Evolutionary conservation across 2,113 vertebrate genomes (phyloP), one percentile per base, ranked within the genome.

Genomic region (Naja naja): DNA sequence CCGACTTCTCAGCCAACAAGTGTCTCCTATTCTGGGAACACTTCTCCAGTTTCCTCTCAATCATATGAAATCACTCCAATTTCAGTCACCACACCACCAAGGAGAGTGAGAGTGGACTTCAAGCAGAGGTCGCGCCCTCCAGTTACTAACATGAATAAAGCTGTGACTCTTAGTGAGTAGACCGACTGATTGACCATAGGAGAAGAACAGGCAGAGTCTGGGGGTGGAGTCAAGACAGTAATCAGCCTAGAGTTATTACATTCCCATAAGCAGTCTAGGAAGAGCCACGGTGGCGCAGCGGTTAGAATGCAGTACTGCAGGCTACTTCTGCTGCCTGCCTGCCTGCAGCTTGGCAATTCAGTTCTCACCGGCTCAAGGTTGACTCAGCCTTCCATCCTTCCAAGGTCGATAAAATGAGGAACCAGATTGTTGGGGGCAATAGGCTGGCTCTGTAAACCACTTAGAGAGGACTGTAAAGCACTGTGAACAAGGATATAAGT

Each of bases 141-240:
- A 5, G 55, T 47, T 43, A 58, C 90, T 12, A 91, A 25, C 81
- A 54, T 94, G 90, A 94, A 94, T 45, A 92, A 94, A 91, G 93
- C 91, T 5, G 93, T 94, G 27, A 89, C 93, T 18, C 89, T 94
- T 25, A 91, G 93, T 94, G 25, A 94, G 90, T 91, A 85, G 39
- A 25, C 2, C 22, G 34, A 22, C 2, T 43, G 6, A 81, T 39
- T 81, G n/a, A 81, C 6, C 7, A 0, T 69, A n/a, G 60, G 60
- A 64, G 25, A n/a, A 69, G 60, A n/a, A 69, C 5, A 3, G 14
- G 30, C 30, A 34, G 64, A 34, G 12, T 16, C 30, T 69, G 14
- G 14, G 12, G 5, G 64, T 34, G 64, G 14, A 16, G 30, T 69
- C 64, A 69, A 69, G 14, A 69, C 30, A 69, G 64, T 6, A 34